Base-by-base conservation (phyloP, 2,113 vertebrate species). In the Anguilla japonica region DNA sequence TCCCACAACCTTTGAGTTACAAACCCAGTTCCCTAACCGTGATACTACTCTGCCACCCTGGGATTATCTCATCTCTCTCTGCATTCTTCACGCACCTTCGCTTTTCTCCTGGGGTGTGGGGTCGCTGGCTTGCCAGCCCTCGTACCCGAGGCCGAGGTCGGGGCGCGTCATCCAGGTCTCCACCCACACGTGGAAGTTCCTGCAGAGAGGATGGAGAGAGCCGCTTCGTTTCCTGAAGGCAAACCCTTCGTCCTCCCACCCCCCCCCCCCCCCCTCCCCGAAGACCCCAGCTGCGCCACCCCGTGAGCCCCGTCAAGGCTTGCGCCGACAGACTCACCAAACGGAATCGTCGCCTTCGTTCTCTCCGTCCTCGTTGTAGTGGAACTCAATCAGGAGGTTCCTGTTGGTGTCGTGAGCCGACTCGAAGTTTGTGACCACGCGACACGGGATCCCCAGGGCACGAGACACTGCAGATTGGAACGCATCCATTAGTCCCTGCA, bases 181-280 rank as follows among this genome's bases (percentile, higher is more conserved):
- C 75, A 97, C 94, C 98, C 98, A 99, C 88, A 97, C 97, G 87
- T 99, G 98, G 91, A 96, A 99, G 91, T 99, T 98, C 98, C 98
- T 99, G 86, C 20, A 71, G 5, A 85, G 13, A 88, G 41, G 46
- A 41, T 0, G 8, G 83, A 39, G 20, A 15, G n/a, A 79, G 34
- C 26, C 50, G 18, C 11, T 83, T 82, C 80, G 22, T 41, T 46
- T 41, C 43, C 50, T 4, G 8, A 20, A 63, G 60, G 20, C 4
- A 63, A 71, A 71, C 11, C 2, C 11, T 81, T 11, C 8, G 15
- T 20, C 1, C 41, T 29, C 34, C 78, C 22, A 8, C 34, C 34
- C 1, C 34, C 34, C n/a, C n/a, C n/a, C n/a, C n/a, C n/a, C n/a
- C n/a, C 34, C 11, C 50, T 53, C 50, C 50, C 50, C 50, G 9